Evolutionary conservation across 2,888 invertebrate species (phyloP).

Genomic region (Ferrisia virgata): DNA sequence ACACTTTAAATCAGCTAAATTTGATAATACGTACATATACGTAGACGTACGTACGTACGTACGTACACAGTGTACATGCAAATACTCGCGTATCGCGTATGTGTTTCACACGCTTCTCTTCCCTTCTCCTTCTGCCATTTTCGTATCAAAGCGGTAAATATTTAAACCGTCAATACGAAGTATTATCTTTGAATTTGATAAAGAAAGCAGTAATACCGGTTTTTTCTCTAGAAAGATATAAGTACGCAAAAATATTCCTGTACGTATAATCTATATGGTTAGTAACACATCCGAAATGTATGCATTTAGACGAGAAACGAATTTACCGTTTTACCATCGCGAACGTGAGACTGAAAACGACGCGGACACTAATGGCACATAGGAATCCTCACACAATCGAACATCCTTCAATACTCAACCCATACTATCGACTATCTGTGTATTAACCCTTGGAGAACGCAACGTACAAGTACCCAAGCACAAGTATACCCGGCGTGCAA

Average conservation of each 20-base stretch:
- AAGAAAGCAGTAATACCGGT: slow-evolving; percentile 10
- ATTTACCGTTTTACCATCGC: background rate
- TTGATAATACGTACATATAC: background rate
- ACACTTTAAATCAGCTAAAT: background rate
- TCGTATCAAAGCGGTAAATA: background rate
- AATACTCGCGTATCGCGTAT: background rate
- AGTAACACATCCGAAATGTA: background rate
- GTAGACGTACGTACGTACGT: background rate
- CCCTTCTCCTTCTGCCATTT: background rate
- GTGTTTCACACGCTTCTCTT: background rate
- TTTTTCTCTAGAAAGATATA: background rate
- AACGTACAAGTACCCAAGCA: background rate
- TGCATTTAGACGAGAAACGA: background rate
- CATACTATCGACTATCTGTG: no score
- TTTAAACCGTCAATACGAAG: background rate
- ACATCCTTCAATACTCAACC: background rate
- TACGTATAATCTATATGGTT: background rate
- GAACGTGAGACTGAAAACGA: no score
- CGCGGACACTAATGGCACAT: background rate
- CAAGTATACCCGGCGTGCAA: background rate
- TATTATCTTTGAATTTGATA: background rate
- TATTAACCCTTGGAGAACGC: background rate
- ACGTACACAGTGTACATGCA: background rate
- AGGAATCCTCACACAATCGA: background rate
- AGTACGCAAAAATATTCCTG: background rate